phyloP scores from a whole-genome alignment of 1,140 invertebrate species.

The Theocolax elegans region DNA sequence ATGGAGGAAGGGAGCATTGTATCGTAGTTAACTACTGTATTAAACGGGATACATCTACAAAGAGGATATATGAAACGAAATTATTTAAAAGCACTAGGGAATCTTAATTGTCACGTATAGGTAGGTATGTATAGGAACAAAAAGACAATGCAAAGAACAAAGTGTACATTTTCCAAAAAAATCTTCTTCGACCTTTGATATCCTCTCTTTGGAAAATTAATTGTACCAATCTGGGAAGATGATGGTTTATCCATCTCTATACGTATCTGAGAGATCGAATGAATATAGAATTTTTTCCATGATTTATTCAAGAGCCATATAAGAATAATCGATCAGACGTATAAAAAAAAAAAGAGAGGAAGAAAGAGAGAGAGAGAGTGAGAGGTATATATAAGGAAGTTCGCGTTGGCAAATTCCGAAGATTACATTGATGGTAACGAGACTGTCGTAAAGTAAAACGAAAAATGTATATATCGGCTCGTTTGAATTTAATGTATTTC shows the following conservation, averaged over 20 bases:
- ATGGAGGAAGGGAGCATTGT: constrained; percentile 36
- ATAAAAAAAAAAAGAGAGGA: background rate
- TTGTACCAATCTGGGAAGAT: constrained; percentile 15
- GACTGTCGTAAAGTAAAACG: background rate
- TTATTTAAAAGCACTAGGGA: constrained; percentile 19
- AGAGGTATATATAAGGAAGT: too few species aligned
- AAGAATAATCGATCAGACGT: constrained; percentile 24
- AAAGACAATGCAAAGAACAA: too few species aligned
- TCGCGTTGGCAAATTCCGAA: constrained; percentile 24
- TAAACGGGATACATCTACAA: constrained; percentile 44
- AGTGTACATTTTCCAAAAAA: too few species aligned
- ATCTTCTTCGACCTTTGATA: too few species aligned
- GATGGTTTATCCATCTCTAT: constrained; percentile 5
- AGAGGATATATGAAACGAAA: constrained; percentile 10
- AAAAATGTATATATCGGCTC: constrained; percentile 8
- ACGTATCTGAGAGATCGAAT: constrained; percentile 17
- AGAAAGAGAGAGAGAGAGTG: too few species aligned
- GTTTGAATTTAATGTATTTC: constrained; percentile 36
- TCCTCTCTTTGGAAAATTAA: constrained; percentile 38
- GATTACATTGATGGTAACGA: constrained; percentile 24
- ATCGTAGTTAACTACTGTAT: constrained; percentile 48
- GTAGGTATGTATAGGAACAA: background rate
- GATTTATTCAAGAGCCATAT: constrained; percentile 35
- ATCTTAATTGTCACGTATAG: background rate
- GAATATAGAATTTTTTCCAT: constrained; percentile 35